A percentile compares a stretch with the other conserved stretches of the same genome.
Conservation (phyloP, 2,888 invertebrate species). For the Dynastes tityus region DNA sequence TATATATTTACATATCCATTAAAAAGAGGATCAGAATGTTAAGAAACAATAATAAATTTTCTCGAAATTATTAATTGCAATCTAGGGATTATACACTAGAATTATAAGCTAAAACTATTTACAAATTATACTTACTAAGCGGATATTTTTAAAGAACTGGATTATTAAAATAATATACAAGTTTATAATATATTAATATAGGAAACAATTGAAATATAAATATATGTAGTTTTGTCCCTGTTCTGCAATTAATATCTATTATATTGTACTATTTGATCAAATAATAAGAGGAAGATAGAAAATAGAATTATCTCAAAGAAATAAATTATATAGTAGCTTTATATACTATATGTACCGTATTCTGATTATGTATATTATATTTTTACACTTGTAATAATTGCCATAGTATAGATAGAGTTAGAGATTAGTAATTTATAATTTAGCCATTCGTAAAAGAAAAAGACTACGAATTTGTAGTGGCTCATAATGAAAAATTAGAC, state of each 20-base stretch:
- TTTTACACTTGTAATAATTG: constrained; percentile 52
- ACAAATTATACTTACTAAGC: too few species aligned
- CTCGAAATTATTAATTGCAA: constrained; percentile 23
- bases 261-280: constrained; percentile 29
- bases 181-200: not conserved
- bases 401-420: constrained; percentile 50
- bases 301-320: constrained; percentile 7
- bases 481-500: constrained; percentile 5
- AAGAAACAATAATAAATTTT: constrained; percentile 8
- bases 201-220: not conserved
- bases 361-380: constrained; percentile 43
- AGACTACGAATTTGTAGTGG: constrained; percentile 44
- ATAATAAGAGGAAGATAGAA: not conserved
- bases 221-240: constrained; percentile 6
- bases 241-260: constrained; percentile 34
- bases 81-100: constrained; percentile 7
- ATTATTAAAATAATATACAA: not conserved
- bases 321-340: constrained; percentile 39
- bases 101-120: too few species aligned
- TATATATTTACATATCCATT: constrained; percentile 39
- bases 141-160: too few species aligned
- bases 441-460: constrained; percentile 47
- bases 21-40: constrained; percentile 25
- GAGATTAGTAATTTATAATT: constrained; percentile 50
- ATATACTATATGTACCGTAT: constrained; percentile 28